Evolutionary conservation across 1,140 invertebrate genomes (phyloP).

Genomic region (Drosophila nannoptera): DNA sequence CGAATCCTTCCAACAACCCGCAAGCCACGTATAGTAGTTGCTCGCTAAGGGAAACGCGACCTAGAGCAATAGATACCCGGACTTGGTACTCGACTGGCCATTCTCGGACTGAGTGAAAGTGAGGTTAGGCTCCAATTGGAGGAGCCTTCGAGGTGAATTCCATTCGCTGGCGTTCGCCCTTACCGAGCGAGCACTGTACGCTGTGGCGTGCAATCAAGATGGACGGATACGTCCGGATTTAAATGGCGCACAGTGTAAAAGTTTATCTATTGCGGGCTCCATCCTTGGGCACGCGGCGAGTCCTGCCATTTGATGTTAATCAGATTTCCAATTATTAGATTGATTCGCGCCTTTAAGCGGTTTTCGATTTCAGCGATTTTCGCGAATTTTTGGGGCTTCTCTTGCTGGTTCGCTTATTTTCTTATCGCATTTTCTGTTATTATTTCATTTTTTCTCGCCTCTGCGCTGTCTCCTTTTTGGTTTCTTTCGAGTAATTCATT

Average conservation of each 20-base stretch:
- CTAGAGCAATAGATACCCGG: too few species aligned
- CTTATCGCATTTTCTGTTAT: not conserved
- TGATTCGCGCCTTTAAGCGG: conserved; percentile 42
- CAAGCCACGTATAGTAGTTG: too few species aligned
- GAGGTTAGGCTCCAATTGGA: too few species aligned
- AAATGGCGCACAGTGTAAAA: conserved; percentile 12
- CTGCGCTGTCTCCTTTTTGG: conserved; percentile 1
- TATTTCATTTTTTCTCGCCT: conserved; percentile 12
- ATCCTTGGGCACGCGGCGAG: conserved; percentile 5
- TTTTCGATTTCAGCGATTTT: conserved; percentile 46
- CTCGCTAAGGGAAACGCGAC: too few species aligned
- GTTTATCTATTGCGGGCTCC: conserved; percentile 10
- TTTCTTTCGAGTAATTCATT: conserved; percentile 19
- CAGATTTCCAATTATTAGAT: conserved; percentile 46
- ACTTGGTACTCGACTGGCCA: too few species aligned
- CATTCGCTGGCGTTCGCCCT: too few species aligned
- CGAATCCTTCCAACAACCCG: too few species aligned
- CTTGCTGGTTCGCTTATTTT: not conserved
- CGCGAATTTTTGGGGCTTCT: conserved; percentile 27
- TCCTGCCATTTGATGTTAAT: conserved; percentile 40
- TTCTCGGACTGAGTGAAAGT: not conserved
- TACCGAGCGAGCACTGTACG: not conserved
- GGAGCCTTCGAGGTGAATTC: too few species aligned
- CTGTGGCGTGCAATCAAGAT: conserved; percentile 5
- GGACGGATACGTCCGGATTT: conserved; percentile 3